Evolutionary conservation across 2,113 vertebrate genomes (phyloP).

Genomic region (Ifrita kowaldi): DNA sequence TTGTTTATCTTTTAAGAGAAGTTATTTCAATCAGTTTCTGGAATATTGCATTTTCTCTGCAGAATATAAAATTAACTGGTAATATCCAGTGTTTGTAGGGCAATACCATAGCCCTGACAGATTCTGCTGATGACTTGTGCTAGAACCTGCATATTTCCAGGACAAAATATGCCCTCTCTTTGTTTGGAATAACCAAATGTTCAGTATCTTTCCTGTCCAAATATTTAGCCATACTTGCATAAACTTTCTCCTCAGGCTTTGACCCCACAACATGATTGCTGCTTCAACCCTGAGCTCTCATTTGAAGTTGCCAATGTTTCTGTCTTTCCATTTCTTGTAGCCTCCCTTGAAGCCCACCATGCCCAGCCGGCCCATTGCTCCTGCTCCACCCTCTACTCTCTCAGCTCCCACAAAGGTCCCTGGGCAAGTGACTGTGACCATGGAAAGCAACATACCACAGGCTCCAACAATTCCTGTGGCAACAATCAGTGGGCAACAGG

Average conservation of each 20-base stretch:
- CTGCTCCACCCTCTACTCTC: slow-evolving; percentile 89
- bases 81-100: background rate
- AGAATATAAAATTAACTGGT: background rate
- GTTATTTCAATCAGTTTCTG: background rate
- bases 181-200: background rate
- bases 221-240: background rate
- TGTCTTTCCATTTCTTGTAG: slow-evolving; percentile 64
- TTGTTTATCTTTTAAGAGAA: background rate
- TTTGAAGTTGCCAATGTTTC: background rate
- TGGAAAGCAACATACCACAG: slow-evolving; percentile 90
- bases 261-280: background rate
- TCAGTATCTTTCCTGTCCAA: background rate
- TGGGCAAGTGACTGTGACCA: slow-evolving; percentile 89
- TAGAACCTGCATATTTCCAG: background rate
- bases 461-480: slow-evolving; percentile 94
- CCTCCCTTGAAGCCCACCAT: slow-evolving; percentile 88
- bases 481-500: slow-evolving; percentile 97
- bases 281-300: background rate
- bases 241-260: background rate
- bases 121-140: background rate
- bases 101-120: background rate
- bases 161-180: background rate
- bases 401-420: slow-evolving; percentile 88
- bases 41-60: background rate
- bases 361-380: slow-evolving; percentile 94